These are phyloP conservation scores for Rhinichthys osculus DNA, from an alignment of 2,797 vertebrate genomes.

Conservation along the genomic window DNA sequence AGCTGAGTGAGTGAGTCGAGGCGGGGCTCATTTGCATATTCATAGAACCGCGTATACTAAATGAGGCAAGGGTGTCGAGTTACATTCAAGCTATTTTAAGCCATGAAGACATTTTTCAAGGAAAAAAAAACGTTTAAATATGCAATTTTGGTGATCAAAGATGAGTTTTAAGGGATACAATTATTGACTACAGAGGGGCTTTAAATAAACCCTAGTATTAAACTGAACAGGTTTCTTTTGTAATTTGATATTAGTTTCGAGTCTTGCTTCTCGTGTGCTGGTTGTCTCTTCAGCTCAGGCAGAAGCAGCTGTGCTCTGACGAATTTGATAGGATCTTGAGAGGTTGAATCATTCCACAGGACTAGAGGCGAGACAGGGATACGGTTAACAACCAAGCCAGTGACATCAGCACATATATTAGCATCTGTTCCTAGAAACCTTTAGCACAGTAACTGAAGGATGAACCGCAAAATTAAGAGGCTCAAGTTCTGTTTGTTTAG, in stretches of 20 bases:
- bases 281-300: background rate
- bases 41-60: too few relatives aligned
- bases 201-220: background rate
- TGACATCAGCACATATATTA: slow-evolving; percentile 20
- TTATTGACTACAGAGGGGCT: too few relatives aligned
- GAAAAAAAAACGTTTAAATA: too few relatives aligned
- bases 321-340: slow-evolving; percentile 19
- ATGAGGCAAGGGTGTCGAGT: too few relatives aligned
- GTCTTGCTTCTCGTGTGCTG: background rate
- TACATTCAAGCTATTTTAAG: too few relatives aligned
- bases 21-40: too few relatives aligned
- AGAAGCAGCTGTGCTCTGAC: background rate
- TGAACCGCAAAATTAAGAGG: slow-evolving; percentile 2
- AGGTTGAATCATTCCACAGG: background rate
- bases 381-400: background rate
- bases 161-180: too few relatives aligned
- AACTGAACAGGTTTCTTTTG: background rate
- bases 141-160: too few relatives aligned
- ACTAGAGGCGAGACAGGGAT: slow-evolving; percentile 7
- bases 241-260: background rate
- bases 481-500: background rate
- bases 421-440: slow-evolving; percentile 30
- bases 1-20: too few relatives aligned
- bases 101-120: too few relatives aligned
- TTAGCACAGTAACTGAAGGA: background rate